Conservation (phyloP, 2,888 invertebrate genomes). For the Penaeus monodon region DNA sequence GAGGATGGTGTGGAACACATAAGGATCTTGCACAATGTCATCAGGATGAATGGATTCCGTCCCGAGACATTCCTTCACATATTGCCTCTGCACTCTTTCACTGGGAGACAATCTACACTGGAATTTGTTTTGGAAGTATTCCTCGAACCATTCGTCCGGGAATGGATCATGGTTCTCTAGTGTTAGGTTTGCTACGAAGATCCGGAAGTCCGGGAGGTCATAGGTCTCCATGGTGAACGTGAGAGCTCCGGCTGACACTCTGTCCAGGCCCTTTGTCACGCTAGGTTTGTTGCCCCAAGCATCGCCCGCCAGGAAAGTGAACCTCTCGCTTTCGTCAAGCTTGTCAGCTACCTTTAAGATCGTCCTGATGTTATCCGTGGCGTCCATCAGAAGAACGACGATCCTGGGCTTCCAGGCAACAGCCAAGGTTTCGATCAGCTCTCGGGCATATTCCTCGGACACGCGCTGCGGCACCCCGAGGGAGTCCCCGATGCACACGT, state of each 20-base stretch:
- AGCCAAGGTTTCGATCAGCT: slow-evolving; percentile 57
- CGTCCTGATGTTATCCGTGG: slow-evolving; percentile 67
- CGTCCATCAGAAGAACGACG: slow-evolving; percentile 69
- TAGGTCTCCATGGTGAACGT: slow-evolving; percentile 66
- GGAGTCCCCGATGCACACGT: slow-evolving; percentile 67
- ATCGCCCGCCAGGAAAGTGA: slow-evolving; percentile 69
- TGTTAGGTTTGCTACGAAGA: slow-evolving; percentile 68
- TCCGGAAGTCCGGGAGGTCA: slow-evolving; percentile 67
- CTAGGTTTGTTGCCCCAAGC: slow-evolving; percentile 67
- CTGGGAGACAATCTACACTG: slow-evolving; percentile 68
- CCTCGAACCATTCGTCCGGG: slow-evolving; percentile 71
- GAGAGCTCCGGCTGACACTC: slow-evolving; percentile 67
- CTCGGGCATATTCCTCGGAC: slow-evolving; percentile 60
- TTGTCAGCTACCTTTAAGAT: slow-evolving; percentile 69
- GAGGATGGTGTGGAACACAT: slow-evolving; percentile 69
- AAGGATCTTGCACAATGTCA: slow-evolving; percentile 67
- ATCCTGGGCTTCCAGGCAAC: slow-evolving; percentile 64
- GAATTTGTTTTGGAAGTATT: slow-evolving; percentile 69
- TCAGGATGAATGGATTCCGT: slow-evolving; percentile 52
- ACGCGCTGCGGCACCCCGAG: slow-evolving; percentile 66
- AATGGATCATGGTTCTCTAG: slow-evolving; percentile 68
- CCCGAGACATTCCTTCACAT: slow-evolving; percentile 50
- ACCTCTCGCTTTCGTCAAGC: slow-evolving; percentile 66
- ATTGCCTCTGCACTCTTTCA: slow-evolving; percentile 43
- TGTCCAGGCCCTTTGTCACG: slow-evolving; percentile 66